Base-by-base conservation (phyloP, 2,113 vertebrate genomes). In the Periophthalmus modestus region DNA sequence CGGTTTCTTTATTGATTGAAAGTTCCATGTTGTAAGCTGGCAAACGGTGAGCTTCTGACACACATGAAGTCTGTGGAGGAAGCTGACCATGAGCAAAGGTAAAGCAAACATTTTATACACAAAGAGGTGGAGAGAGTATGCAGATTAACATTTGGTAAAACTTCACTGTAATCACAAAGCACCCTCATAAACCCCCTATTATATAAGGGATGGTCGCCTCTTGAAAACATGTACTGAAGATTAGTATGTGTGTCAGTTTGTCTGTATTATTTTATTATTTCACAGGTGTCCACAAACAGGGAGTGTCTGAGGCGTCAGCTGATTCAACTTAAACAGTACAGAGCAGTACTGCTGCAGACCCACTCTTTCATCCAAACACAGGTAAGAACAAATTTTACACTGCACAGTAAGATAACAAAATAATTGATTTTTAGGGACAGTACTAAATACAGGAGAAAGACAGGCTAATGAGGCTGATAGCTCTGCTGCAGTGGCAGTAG, bases 241-340 rank as follows among this genome's bases (percentile, higher is more conserved):
- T 43, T 43, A 43, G 1, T 43, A 43, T 43, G 39, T 43, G 5
- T 62, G 6, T 62, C 14, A 34, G 16, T 52, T n/a, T 52, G 50
- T 52, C 1, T 50, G 14, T 3, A 16, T 54, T 9, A 19, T 54
- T n/a, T 5, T 18, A 7, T 54, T 54, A 6, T n/a, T 54, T n/a
- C 18, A n/a, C 63, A 66, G 63, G 63, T 66, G 16, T 66, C 63
- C 39, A 46, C 34, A 14, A 66, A 66, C 63, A 66, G 63, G 5
- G 15, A 43, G 18, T 23, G 63, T 66, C 63, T 66, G 36, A 43
- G 36, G 12, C 16, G 36, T 66, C 63, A 66, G 63, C 18, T 21
- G 34, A 21, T 21, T 21, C 63, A 66, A 1, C 63, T 66, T 36
- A 39, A n/a, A 21, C 63, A 66, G 63, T 66, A 66, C 36, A n/a